Percentiles rank a stretch among this genome's conserved stretches.
phyloP scores from a whole-genome alignment of 2,888 invertebrate species.

The Elegia similella region DNA sequence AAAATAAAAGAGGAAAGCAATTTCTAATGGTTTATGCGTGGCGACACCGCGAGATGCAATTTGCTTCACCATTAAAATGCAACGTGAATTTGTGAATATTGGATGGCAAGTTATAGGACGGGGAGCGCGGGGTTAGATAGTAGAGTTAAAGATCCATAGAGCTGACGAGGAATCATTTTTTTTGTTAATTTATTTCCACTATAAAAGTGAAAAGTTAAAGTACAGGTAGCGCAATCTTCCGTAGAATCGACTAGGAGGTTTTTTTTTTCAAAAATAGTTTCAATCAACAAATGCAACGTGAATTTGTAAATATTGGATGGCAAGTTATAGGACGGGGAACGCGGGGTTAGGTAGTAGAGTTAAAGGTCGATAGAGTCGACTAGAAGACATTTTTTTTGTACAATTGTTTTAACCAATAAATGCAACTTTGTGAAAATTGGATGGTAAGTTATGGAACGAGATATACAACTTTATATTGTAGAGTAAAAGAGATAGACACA shows the following conservation, averaged over 20 bases:
- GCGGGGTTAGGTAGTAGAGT: constrained; percentile 29
- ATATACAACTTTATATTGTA: constrained; percentile 35
- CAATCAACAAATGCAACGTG: constrained; percentile 58
- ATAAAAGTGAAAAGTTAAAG: not conserved
- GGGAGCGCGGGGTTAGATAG: constrained; percentile 39
- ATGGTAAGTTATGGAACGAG: constrained; percentile 68
- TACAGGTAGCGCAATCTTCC: no score
- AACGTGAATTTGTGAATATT: constrained; percentile 77
- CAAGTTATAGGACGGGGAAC: constrained; percentile 75
- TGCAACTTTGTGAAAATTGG: no score
- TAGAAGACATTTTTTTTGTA: not conserved
- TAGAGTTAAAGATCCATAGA: not conserved
- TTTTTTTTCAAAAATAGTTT: no score
- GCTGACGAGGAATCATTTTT: not conserved
- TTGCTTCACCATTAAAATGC: constrained; percentile 65
- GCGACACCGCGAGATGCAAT: constrained; percentile 69
- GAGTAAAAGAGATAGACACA: not conserved
- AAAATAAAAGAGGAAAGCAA: constrained; percentile 7
- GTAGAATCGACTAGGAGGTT: no score
- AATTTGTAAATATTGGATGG: constrained; percentile 80
- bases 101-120: constrained; percentile 78
- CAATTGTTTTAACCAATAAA: no score
- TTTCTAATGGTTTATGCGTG: constrained; percentile 51
- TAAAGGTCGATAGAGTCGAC: not conserved
- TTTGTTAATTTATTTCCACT: not conserved